Percentiles rank a stretch among this genome's conserved stretches.
phyloP scores from a whole-genome alignment of 2,113 vertebrate genomes.

The Hydrochoerus hydrochaeris region DNA sequence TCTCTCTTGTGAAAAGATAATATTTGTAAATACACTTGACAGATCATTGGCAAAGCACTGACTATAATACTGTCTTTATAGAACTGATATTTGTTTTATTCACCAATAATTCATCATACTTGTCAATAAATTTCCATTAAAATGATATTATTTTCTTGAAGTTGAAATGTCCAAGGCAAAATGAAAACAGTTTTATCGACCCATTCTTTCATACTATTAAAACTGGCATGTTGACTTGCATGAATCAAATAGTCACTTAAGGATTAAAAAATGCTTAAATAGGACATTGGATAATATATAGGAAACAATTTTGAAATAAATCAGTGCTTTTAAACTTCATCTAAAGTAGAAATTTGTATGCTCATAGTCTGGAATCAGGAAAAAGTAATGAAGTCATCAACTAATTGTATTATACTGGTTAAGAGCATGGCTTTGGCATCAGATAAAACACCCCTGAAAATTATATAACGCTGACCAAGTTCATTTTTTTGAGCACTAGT shows the following conservation, averaged over 20 bases:
- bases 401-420: neutral
- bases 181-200: constrained; percentile 58
- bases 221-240: constrained; percentile 40
- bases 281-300: neutral
- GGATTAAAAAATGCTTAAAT: constrained; percentile 6
- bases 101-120: constrained; percentile 58
- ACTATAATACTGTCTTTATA: constrained; percentile 41
- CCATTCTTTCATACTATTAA: constrained; percentile 48
- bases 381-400: neutral
- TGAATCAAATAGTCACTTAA: constrained; percentile 68
- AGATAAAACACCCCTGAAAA: constrained; percentile 29
- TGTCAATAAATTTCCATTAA: constrained; percentile 63
- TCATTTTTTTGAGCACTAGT: neutral
- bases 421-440: neutral
- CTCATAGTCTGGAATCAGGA: neutral
- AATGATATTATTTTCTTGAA: constrained; percentile 59
- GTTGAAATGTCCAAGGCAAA: constrained; percentile 46
- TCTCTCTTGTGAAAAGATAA: neutral
- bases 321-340: constrained; percentile 5
- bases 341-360: neutral
- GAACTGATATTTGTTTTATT: constrained; percentile 47
- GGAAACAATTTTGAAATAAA: constrained; percentile 50
- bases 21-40: constrained; percentile 38
- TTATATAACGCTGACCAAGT: neutral
- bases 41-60: neutral